Conservation (phyloP, 2,113 vertebrate species). For the Athene noctua region DNA sequence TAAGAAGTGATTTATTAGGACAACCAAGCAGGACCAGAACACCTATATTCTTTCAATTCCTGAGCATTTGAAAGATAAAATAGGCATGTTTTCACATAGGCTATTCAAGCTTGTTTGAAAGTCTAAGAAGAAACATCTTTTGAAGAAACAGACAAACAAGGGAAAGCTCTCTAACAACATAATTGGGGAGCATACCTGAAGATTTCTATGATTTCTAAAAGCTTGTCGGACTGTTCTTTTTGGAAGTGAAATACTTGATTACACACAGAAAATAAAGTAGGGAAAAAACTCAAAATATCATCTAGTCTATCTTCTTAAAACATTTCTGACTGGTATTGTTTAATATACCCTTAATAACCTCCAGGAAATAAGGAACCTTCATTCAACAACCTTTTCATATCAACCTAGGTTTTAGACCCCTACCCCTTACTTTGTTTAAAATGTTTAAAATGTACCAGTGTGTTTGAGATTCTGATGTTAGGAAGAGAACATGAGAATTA, state of each 20-base stretch:
- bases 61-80: neutral
- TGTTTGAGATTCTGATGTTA: neutral
- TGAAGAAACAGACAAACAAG: neutral
- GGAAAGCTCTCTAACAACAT: neutral
- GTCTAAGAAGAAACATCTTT: neutral
- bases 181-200: neutral
- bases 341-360: neutral
- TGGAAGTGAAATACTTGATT: neutral
- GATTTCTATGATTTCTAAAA: neutral
- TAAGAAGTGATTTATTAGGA: neutral
- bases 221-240: neutral
- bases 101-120: neutral
- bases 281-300: neutral
- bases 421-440: neutral
- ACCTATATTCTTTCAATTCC: neutral
- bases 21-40: neutral
- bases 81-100: neutral
- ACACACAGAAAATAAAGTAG: neutral
- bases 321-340: neutral
- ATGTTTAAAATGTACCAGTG: neutral
- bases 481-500: neutral
- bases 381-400: neutral
- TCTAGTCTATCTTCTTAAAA: neutral
- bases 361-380: neutral
- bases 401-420: neutral